Conservation (phyloP, 2,797 vertebrate genomes). For the Cyprinodon diabolis region DNA sequence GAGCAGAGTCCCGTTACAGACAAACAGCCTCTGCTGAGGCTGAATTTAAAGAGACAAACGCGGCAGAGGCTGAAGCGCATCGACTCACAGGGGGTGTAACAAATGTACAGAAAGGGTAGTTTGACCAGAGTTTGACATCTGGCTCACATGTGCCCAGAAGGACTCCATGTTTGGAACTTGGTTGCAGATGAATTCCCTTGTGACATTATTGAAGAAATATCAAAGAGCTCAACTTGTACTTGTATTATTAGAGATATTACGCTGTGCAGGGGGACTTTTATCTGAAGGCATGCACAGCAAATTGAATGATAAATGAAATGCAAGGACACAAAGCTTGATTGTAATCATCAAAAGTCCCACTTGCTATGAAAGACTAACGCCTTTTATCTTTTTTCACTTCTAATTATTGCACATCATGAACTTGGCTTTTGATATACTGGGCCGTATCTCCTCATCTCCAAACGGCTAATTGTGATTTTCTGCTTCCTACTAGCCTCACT, state of each 20-base stretch:
- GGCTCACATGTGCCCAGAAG: constrained; percentile 13
- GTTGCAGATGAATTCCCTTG: constrained; percentile 28
- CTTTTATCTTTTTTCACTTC: constrained; percentile 7
- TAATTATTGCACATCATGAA: constrained; percentile 8
- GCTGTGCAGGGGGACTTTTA: constrained; percentile 11
- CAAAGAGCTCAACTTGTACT: constrained; percentile 16
- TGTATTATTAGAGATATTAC: constrained; percentile 2
- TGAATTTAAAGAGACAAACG: constrained; percentile 11
- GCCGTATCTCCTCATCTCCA: constrained; percentile 26
- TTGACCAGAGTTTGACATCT: constrained; percentile 17
- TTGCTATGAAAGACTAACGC: constrained; percentile 2
- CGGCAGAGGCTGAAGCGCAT: constrained; percentile 1
- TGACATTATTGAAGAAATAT: constrained; percentile 12
- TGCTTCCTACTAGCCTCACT: constrained; percentile 24
- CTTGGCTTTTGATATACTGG: background rate
- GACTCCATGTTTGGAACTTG: background rate
- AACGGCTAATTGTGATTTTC: constrained; percentile 27
- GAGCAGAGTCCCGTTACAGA: background rate
- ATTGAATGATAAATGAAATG: constrained; percentile 17
- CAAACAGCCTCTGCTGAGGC: background rate
- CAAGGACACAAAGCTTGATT: constrained; percentile 22
- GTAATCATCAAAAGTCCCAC: constrained; percentile 3
- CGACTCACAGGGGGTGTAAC: constrained; percentile 35
- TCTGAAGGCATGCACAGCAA: constrained; percentile 12
- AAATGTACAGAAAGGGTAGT: constrained; percentile 20